Conservation (phyloP, 2,888 invertebrate species). For the Eupithecia centaureata region DNA sequence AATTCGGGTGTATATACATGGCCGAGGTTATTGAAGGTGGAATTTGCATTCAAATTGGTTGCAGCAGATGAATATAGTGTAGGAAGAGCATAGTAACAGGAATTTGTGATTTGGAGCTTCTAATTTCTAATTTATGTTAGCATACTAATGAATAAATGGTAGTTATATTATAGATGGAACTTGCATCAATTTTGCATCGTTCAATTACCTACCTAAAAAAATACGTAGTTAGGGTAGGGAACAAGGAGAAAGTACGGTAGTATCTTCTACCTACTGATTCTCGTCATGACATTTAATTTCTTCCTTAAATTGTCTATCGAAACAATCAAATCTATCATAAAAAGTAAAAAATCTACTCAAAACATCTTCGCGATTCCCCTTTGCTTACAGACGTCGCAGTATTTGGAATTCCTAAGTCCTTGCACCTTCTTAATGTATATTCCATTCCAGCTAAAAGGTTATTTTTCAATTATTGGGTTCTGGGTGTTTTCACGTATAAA, state of each 20-base stretch:
- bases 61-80: slow-evolving; percentile 12
- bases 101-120: not conserved
- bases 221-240: not conserved
- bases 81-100: not conserved
- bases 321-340: not conserved
- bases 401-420: not conserved
- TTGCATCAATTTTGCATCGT: not conserved
- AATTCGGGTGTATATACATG: slow-evolving; percentile 32
- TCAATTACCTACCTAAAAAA: not conserved
- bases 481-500: no score
- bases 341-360: not conserved
- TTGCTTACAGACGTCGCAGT: not conserved
- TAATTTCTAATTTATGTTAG: no score
- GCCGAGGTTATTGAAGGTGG: slow-evolving; percentile 28
- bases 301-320: not conserved
- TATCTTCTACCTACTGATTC: not conserved
- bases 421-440: not conserved
- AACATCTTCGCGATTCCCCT: not conserved
- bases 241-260: not conserved
- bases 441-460: not conserved
- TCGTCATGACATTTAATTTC: not conserved
- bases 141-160: no score
- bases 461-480: no score
- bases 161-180: not conserved
- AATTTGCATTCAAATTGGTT: slow-evolving; percentile 21